phyloP scores from a whole-genome alignment of 2,113 vertebrate genomes.

The Varanus salvator region DNA sequence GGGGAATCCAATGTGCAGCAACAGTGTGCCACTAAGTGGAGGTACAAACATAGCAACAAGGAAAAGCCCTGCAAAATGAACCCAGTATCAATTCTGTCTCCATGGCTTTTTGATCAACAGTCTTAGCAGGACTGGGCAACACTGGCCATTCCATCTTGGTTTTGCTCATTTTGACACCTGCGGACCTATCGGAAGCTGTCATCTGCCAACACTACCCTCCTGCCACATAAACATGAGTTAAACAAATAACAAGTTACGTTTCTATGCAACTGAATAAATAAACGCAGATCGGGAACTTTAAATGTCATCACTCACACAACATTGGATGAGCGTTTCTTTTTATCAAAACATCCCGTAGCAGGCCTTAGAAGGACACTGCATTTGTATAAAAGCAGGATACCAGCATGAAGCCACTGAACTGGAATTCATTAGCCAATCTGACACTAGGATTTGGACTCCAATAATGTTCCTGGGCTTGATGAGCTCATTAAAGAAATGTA shows the following conservation, averaged over 20 bases:
- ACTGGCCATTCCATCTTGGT: too few species aligned
- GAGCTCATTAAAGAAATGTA: not conserved
- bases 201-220: not conserved
- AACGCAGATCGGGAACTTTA: not conserved
- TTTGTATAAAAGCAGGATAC: not conserved
- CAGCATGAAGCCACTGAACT: not conserved
- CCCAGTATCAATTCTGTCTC: not conserved
- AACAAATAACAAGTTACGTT: not conserved
- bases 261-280: not conserved
- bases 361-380: not conserved
- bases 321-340: not conserved
- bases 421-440: not conserved
- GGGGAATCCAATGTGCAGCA: not conserved
- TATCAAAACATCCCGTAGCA: not conserved
- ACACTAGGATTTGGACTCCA: not conserved
- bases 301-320: not conserved
- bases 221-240: not conserved
- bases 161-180: not conserved
- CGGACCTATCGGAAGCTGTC: not conserved
- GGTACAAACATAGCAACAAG: not conserved
- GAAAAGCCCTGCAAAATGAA: not conserved
- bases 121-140: not conserved
- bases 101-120: not conserved
- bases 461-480: not conserved
- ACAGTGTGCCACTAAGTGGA: not conserved